Percentiles rank a stretch among this genome's conserved stretches.
Conservation (phyloP, 2,113 vertebrate genomes). For the Recurvirostra avosetta region DNA sequence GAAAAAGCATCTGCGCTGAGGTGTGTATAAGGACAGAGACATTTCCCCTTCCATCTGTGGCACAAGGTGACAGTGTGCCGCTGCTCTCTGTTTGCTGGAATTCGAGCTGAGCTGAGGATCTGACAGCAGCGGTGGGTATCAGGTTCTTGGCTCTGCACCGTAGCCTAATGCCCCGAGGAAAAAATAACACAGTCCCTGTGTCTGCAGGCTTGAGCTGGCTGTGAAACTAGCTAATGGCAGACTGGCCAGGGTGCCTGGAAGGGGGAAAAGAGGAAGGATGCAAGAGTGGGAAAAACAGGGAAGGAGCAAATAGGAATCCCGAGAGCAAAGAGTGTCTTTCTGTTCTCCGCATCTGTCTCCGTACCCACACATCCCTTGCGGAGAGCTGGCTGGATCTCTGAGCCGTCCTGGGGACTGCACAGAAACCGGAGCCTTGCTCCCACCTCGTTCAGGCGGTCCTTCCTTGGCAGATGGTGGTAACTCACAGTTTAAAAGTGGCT, state of each 20-base stretch:
- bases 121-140: neutral
- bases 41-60: neutral
- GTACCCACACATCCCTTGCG: neutral
- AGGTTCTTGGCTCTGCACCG: neutral
- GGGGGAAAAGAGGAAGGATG: neutral
- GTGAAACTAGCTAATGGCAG: neutral
- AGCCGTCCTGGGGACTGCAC: fast-evolving
- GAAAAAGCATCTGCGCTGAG: neutral
- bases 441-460: fast-evolving
- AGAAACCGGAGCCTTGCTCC: neutral
- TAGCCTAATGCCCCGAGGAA: neutral
- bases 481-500: neutral
- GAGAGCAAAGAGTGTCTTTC: neutral
- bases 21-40: neutral
- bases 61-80: constrained; percentile 24
- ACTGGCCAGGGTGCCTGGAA: neutral
- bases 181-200: neutral
- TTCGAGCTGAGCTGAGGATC: neutral
- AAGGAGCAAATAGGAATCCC: neutral
- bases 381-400: neutral
- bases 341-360: neutral
- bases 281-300: neutral
- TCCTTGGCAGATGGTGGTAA: neutral
- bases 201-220: neutral
- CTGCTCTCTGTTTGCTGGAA: constrained; percentile 12